Evolutionary conservation across 2,113 vertebrate genomes (phyloP).

Genomic region (Corydoras sp.): DNA sequence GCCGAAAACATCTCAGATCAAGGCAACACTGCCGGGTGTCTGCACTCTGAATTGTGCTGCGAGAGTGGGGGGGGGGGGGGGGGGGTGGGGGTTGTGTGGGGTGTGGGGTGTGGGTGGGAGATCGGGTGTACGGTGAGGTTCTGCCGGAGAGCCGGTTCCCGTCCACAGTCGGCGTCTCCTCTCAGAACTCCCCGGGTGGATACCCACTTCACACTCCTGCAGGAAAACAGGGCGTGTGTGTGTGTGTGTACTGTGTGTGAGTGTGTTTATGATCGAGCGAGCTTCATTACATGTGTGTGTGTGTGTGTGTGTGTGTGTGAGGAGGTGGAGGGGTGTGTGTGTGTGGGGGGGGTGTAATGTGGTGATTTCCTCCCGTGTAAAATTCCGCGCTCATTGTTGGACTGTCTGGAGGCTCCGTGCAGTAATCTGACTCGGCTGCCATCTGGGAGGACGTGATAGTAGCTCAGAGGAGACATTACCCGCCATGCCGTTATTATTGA

Average conservation of each 20-base stretch:
- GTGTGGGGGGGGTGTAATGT: constrained; percentile 26
- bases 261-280: constrained; percentile 4
- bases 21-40: constrained; percentile 25
- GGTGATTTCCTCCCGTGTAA: constrained; percentile 63
- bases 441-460: constrained; percentile 65
- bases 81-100: too few species aligned
- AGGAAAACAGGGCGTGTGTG: neutral
- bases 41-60: constrained; percentile 26
- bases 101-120: too few species aligned
- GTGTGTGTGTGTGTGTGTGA: constrained; percentile 1
- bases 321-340: neutral
- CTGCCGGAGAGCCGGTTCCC: too few species aligned
- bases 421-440: constrained; percentile 60
- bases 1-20: constrained; percentile 20
- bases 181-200: too few species aligned
- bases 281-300: constrained; percentile 13
- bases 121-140: too few species aligned
- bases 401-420: constrained; percentile 25
- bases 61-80: too few species aligned
- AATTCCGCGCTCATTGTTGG: constrained; percentile 60
- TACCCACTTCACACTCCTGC: too few species aligned
- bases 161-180: too few species aligned
- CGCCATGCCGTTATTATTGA: constrained; percentile 47
- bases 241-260: constrained; percentile 6
- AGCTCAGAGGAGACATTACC: constrained; percentile 40